Evolutionary conservation across 2,888 invertebrate genomes (phyloP), one percentile per base, ranked within the genome.

Genomic region (Pasiphila rectangulata): DNA sequence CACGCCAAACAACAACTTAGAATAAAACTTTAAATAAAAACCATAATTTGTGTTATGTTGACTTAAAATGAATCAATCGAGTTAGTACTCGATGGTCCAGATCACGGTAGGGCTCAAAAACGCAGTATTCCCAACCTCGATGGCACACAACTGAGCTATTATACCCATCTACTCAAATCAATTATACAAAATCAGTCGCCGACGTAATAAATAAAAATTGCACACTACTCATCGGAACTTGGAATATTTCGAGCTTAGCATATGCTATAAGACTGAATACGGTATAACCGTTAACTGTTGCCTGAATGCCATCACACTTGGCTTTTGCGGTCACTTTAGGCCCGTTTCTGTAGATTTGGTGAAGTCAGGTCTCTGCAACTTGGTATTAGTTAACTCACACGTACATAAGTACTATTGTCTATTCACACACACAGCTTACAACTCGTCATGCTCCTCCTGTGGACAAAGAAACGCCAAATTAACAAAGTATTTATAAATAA

Each of bases 371-470:
- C 13, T 13, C 13, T n/a, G 27, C 27, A 27, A 13, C 27, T 16
- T 10, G 4, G 16, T 17, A n/a, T 2, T 13, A 35, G 27, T 23
- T 24, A 43, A 54, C 51, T 53, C 45, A 64, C 54, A 50, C 57
- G 55, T 58, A 55, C 61, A 64, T 56, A 56, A 59, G 61, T 71
- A 64, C 67, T 56, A 60, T 66, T 75, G 83, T 84, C 83, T 78
- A 68, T 78, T 51, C 68, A 64, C 71, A 65, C 72, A 67, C 64
- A 63, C 63, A 65, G 58, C 62, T 80, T 86, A 87, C 80, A 87
- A 69, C 74, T 87, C 87, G 59, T 87, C 87, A 72, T 87, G 87
- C 35, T 87, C 87, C 68, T 87, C 87, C 87, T 87, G 83, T 24
- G 48, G 50, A 78, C 68, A 78, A 82, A 65, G 34, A 29, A 52